Percentiles rank a stretch among this genome's conserved stretches.
phyloP scores from a whole-genome alignment of 92 coral and sea anemone genomes.

The Umimayanthus chanpuru region DNA sequence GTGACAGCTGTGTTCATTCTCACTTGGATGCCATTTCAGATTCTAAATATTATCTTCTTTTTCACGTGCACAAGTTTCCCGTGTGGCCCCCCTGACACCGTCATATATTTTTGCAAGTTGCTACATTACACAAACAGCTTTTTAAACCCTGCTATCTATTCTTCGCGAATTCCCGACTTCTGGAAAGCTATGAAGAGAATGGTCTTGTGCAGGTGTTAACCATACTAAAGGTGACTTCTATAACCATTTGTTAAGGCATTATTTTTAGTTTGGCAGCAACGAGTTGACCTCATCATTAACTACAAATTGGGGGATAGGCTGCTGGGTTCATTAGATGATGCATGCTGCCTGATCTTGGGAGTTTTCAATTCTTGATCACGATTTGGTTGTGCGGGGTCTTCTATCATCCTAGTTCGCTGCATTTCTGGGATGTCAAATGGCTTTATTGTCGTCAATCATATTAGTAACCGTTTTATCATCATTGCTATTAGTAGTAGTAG shows the following conservation, averaged over 20 bases:
- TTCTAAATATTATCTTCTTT: constrained; percentile 71
- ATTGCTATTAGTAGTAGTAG: too few relatives aligned
- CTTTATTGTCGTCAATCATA: too few relatives aligned
- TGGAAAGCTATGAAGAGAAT: constrained; percentile 55
- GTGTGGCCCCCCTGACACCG: constrained; percentile 62
- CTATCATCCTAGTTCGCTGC: too few relatives aligned
- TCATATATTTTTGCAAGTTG: constrained; percentile 70
- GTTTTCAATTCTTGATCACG: too few relatives aligned
- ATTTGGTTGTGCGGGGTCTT: too few relatives aligned
- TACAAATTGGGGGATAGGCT: too few relatives aligned
- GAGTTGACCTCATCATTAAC: too few relatives aligned
- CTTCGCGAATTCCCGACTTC: constrained; percentile 78
- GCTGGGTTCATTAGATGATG: too few relatives aligned
- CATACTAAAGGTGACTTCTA: not conserved
- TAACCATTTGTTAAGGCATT: not conserved
- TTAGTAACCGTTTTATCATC: too few relatives aligned
- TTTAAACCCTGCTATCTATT: constrained; percentile 81
- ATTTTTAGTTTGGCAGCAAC: too few relatives aligned
- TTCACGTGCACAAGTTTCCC: constrained; percentile 64
- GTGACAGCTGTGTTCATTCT: constrained; percentile 80
- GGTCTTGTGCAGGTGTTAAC: constrained; percentile 2
- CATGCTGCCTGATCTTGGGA: too few relatives aligned
- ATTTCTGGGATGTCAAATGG: too few relatives aligned
- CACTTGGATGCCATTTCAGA: constrained; percentile 88
- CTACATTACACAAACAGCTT: constrained; percentile 80